Conservation (phyloP, 1,140 invertebrate genomes). For the Amyelois transitella region DNA sequence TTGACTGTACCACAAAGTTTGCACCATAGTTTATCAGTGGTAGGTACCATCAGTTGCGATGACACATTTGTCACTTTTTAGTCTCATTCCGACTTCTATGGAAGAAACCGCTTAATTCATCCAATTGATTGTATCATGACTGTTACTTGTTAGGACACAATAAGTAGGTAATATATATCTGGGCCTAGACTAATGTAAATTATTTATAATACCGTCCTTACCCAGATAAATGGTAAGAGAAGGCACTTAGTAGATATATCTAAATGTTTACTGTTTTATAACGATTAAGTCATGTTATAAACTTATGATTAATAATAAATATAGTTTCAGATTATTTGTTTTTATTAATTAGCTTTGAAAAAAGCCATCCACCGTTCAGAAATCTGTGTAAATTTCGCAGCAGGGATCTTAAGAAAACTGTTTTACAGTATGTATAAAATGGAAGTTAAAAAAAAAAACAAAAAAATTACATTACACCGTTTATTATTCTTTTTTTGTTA, state of each 20-base stretch:
- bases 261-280: conserved; percentile 71
- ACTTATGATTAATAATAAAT: conserved; percentile 72
- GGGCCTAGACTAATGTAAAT: conserved; percentile 70
- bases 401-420: neutral
- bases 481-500: neutral
- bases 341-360: conserved; percentile 20
- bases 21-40: too few species aligned
- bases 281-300: conserved; percentile 72
- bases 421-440: too few species aligned
- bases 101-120: neutral
- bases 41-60: too few species aligned
- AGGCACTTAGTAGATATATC: conserved; percentile 59
- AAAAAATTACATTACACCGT: neutral
- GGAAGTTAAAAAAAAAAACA: neutral
- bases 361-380: neutral
- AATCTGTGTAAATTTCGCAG: neutral
- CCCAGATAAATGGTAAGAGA: conserved; percentile 66
- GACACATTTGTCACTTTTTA: too few species aligned
- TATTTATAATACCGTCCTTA: conserved; percentile 69
- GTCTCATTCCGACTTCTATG: too few species aligned
- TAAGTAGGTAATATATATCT: conserved; percentile 41
- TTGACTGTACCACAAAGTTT: too few species aligned
- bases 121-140: conserved; percentile 6
- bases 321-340: conserved; percentile 59
- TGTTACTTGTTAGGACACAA: conserved; percentile 13